Percentiles rank a stretch among this genome's conserved stretches.
These are phyloP conservation scores for Poeciliopsis paucimaculata DNA, from an alignment of 2,797 vertebrate genomes.

Conservation along the genomic window DNA sequence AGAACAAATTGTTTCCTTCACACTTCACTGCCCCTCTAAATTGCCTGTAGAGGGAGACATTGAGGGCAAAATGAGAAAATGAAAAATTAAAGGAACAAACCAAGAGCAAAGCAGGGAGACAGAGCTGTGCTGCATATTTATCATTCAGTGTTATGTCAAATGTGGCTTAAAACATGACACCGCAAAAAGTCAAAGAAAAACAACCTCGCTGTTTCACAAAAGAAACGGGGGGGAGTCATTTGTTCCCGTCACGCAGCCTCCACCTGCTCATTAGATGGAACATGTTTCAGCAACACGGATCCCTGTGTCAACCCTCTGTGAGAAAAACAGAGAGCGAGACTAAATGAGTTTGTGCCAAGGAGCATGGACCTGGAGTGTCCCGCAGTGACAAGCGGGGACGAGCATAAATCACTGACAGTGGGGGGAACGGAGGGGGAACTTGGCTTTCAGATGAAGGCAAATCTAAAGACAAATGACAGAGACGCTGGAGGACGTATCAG, in stretches of 20 bases:
- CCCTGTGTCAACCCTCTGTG: neutral
- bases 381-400: conserved; percentile 41
- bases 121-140: conserved; percentile 14
- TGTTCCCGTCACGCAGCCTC: neutral
- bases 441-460: conserved; percentile 66
- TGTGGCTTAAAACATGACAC: conserved; percentile 25
- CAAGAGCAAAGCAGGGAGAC: conserved; percentile 20
- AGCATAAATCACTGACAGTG: conserved; percentile 65
- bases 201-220: conserved; percentile 18
- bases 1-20: conserved; percentile 67
- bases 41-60: conserved; percentile 65
- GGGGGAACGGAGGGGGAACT: conserved; percentile 49
- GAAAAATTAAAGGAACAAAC: conserved; percentile 37
- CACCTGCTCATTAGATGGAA: neutral
- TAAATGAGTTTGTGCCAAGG: conserved; percentile 50
- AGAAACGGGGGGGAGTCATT: neutral
- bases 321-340: conserved; percentile 31
- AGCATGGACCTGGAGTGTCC: conserved; percentile 37
- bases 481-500: conserved; percentile 64
- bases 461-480: conserved; percentile 73
- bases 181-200: neutral
- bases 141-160: conserved; percentile 26
- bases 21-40: conserved; percentile 74
- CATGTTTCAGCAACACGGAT: conserved; percentile 3
- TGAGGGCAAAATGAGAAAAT: conserved; percentile 55